Conservation (phyloP, 2,797 vertebrate genomes). For the Cuculus canorus region DNA sequence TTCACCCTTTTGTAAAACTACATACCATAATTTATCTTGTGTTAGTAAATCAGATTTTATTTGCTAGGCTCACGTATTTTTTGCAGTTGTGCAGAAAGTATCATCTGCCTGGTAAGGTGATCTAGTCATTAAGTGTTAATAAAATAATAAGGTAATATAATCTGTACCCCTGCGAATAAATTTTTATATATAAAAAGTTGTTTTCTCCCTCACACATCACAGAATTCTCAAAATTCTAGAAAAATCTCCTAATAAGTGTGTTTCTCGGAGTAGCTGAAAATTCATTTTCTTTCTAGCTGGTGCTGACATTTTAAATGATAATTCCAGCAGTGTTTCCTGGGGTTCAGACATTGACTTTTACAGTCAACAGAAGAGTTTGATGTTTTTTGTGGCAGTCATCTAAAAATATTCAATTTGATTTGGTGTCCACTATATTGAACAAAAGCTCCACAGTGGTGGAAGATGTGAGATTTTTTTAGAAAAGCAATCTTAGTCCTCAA, state of each 20-base stretch:
- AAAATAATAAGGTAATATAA: not conserved
- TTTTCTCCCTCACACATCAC: not conserved
- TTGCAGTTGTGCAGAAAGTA: not conserved
- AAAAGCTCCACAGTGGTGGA: not conserved
- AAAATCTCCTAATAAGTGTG: not conserved
- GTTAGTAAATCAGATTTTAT: not conserved
- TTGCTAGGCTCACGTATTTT: not conserved
- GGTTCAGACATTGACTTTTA: not conserved
- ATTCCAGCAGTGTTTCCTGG: not conserved
- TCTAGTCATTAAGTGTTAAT: not conserved
- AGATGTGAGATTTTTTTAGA: slow-evolving; percentile 11
- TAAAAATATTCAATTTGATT: not conserved
- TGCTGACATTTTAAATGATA: not conserved
- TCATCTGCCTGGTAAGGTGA: not conserved
- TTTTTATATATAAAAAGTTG: not conserved
- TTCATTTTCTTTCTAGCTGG: not conserved
- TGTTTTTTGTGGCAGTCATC: not conserved
- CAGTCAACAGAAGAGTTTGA: not conserved
- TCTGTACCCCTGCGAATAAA: not conserved
- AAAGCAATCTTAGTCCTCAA: not conserved
- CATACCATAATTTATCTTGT: slow-evolving; percentile 47
- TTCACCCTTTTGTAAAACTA: slow-evolving; percentile 55
- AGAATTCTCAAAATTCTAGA: not conserved
- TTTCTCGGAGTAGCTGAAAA: not conserved
- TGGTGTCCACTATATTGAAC: not conserved